Conservation (phyloP, 2,888 invertebrate species). For the Drymonia ruficornis region DNA sequence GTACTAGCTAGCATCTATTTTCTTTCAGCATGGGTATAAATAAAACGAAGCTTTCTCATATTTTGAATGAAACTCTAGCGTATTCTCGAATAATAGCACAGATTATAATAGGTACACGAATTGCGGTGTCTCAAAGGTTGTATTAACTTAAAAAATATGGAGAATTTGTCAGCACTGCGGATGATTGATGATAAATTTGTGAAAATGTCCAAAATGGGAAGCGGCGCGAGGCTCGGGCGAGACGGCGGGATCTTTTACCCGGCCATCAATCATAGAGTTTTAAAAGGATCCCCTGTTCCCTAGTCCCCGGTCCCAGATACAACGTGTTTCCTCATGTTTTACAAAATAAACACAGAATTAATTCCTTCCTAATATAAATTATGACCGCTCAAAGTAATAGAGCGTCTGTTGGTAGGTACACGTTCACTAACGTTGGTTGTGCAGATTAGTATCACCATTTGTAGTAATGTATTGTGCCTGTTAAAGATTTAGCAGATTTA, state of each 20-base stretch:
- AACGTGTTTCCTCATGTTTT: slow-evolving; percentile 37
- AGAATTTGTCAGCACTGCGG: slow-evolving; percentile 46
- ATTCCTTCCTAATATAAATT: slow-evolving; percentile 15
- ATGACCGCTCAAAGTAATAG: not conserved
- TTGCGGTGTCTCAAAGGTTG: not conserved
- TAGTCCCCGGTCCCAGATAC: slow-evolving; percentile 17
- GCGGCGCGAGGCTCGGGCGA: slow-evolving; percentile 10
- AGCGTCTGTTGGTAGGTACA: not conserved
- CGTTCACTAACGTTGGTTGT: not conserved
- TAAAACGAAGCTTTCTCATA: too few species aligned
- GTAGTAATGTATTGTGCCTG: not conserved
- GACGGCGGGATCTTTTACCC: slow-evolving; percentile 37
- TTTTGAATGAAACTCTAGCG: not conserved
- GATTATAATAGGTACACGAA: too few species aligned
- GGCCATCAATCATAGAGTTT: slow-evolving; percentile 55
- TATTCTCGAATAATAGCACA: too few species aligned
- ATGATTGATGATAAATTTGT: slow-evolving; percentile 54
- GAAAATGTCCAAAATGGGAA: slow-evolving; percentile 31
- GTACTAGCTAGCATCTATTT: too few species aligned
- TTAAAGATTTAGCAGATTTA: not conserved
- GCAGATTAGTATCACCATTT: not conserved
- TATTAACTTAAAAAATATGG: slow-evolving; percentile 23
- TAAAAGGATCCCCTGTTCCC: slow-evolving; percentile 37
- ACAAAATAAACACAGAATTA: slow-evolving; percentile 30
- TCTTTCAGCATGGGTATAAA: too few species aligned